Evolutionary conservation across 1,140 invertebrate species (phyloP).

Genomic region (Neotoxoptera formosana): DNA sequence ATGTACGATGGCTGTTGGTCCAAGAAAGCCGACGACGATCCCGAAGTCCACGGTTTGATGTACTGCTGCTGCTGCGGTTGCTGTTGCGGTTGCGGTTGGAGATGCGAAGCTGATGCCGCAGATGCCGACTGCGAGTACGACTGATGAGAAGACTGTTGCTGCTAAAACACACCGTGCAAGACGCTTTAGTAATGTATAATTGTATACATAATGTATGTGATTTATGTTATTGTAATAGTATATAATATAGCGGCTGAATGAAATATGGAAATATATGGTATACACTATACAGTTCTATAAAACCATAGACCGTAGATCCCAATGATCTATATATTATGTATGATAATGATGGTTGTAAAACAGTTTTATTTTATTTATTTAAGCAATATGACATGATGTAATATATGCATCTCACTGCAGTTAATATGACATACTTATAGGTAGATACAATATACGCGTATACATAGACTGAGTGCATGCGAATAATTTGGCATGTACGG

Average conservation of each 20-base stretch:
- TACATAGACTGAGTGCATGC: not conserved
- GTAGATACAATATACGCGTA: not conserved
- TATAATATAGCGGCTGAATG: no score
- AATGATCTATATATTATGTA: not conserved
- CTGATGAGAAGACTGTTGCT: conserved; percentile 1
- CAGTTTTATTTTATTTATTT: not conserved
- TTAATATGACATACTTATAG: not conserved
- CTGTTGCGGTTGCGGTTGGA: not conserved
- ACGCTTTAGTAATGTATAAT: not conserved
- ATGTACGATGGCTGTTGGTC: conserved; percentile 35
- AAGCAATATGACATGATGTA: not conserved
- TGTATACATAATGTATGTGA: not conserved
- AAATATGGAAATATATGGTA: not conserved
- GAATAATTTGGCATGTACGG: not conserved
- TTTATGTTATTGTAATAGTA: no score
- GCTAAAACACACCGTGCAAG: not conserved
- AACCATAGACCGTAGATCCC: not conserved
- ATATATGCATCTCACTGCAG: not conserved
- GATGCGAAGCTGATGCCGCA: not conserved
- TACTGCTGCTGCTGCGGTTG: conserved; percentile 39
- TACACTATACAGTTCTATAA: not conserved
- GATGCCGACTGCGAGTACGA: not conserved
- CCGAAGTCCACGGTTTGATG: conserved; percentile 22
- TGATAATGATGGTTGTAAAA: not conserved
- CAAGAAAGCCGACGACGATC: not conserved